Base-by-base conservation (phyloP, 2,113 vertebrate species). In the Oryzias woworae region DNA sequence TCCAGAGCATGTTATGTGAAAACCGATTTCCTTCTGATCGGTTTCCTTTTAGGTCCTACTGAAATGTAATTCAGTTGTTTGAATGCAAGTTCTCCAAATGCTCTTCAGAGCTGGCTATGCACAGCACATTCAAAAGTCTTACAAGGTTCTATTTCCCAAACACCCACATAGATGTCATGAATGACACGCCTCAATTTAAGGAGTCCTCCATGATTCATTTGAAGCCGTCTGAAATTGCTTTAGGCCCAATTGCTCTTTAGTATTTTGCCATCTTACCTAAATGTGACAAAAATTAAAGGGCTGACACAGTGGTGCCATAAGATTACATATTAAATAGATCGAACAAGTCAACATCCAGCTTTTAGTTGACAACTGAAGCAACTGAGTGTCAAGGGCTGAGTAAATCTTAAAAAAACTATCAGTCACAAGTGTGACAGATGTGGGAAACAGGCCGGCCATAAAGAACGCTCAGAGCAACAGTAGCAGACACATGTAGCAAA, bases 401-500 rank as follows among this genome's bases (percentile, higher is more conserved):
- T 57, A 57, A 56, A 71, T 50, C 20, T 64, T 15, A 66, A 56
- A 48, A 67, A 58, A 67, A 42, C n/a, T n/a, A 68, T 54, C 48
- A 24, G 20, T 53, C 58, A 54, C 44, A 74, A 4, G 20, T 50
- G 42, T 66, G 13, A 43, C 26, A 15, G 43, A 36, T 53, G 31
- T 54, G 10, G 53, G n/a, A 55, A 68, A 47, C 1, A 6, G 4
- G 18, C n/a, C 22, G 18, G 14, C 52, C 52, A 45, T 53, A 36
- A 16, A 14, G n/a, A 44, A 15, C 20, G 26, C 18, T 63, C 53
- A 47, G 15, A 47, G 66, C 56, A 69, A 78, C 41, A 76, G 82
- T 81, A 89, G 91, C 88, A 82, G 73, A 69, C 28, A 58, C 52
- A 84, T 92, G 91, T 92, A 92, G 89, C 89, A 69, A 60, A 73